Percentiles rank a stretch among this genome's conserved stretches.
These are phyloP conservation scores for Paramuricea clavata DNA, from an alignment of 92 coral and sea anemone genomes.

Conservation along the genomic window DNA sequence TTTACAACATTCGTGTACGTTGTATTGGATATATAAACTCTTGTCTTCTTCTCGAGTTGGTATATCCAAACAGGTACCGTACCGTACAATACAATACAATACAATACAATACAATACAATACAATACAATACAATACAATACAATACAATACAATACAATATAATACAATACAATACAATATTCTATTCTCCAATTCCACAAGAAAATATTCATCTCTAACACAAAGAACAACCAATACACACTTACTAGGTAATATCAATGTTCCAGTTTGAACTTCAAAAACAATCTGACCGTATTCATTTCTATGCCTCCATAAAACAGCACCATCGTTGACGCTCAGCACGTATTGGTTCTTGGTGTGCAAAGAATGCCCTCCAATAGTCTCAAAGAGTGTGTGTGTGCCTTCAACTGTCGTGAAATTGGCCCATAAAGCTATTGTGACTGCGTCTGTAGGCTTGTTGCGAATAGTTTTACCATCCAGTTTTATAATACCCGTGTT, in stretches of 20 bases:
- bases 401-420: constrained; percentile 79
- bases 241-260: constrained; percentile 83
- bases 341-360: constrained; percentile 88
- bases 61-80: too few relatives aligned
- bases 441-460: constrained; percentile 92
- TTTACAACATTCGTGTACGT: too few relatives aligned
- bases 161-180: too few relatives aligned
- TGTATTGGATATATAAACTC: too few relatives aligned
- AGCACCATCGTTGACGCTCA: constrained; percentile 79
- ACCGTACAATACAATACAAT: too few relatives aligned
- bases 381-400: constrained; percentile 86
- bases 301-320: constrained; percentile 89
- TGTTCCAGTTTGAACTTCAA: constrained; percentile 83
- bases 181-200: not conserved
- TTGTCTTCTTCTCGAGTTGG: too few relatives aligned
- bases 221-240: not conserved
- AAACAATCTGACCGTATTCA: constrained; percentile 78
- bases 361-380: constrained; percentile 97
- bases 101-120: too few relatives aligned
- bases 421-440: constrained; percentile 95
- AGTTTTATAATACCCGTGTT: constrained; percentile 86
- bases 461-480: constrained; percentile 92
- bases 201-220: not conserved
- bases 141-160: too few relatives aligned
- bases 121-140: too few relatives aligned